A percentile compares a stretch with the other conserved stretches of the same genome.
Conservation (phyloP, 2,888 invertebrate species). For the Dendrolimus pini region DNA sequence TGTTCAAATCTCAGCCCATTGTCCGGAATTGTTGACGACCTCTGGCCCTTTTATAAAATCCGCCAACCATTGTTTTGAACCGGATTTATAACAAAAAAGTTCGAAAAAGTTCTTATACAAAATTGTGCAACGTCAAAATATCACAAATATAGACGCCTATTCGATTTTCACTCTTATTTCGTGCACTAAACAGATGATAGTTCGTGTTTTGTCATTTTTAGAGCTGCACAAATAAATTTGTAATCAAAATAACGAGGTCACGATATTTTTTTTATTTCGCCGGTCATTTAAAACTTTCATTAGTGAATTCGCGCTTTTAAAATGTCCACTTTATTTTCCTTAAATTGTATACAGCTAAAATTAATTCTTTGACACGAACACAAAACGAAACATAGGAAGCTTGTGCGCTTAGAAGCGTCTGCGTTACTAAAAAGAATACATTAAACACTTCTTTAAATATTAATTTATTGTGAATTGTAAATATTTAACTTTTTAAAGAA, state of each 20-base stretch:
- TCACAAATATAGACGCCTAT: neutral
- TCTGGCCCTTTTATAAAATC: conserved; percentile 60
- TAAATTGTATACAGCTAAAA: conserved; percentile 30
- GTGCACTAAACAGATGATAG: neutral
- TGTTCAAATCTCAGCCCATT: conserved; percentile 56
- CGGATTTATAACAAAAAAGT: conserved; percentile 56
- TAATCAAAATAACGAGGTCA: conserved; percentile 65
- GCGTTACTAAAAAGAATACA: too few relatives aligned
- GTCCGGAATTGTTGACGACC: conserved; percentile 55
- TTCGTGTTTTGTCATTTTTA: neutral
- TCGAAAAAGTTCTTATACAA: conserved; percentile 46
- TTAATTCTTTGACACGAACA: conserved; percentile 20
- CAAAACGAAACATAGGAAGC: conserved; percentile 14
- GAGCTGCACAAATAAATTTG: conserved; percentile 36
- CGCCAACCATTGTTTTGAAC: conserved; percentile 60
- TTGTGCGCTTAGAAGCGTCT: conserved; percentile 3
- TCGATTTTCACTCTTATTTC: neutral
- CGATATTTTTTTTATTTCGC: conserved; percentile 53
- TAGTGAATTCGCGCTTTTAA: conserved; percentile 64
- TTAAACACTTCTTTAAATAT: too few relatives aligned
- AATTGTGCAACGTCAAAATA: conserved; percentile 1
- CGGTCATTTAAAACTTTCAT: conserved; percentile 71
- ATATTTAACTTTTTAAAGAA: too few relatives aligned
- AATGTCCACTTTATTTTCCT: conserved; percentile 56
- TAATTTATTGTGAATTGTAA: too few relatives aligned